Percentiles rank a stretch among this genome's conserved stretches.
phyloP scores from a whole-genome alignment of 2,113 vertebrate genomes.

The Hippolais icterina region DNA sequence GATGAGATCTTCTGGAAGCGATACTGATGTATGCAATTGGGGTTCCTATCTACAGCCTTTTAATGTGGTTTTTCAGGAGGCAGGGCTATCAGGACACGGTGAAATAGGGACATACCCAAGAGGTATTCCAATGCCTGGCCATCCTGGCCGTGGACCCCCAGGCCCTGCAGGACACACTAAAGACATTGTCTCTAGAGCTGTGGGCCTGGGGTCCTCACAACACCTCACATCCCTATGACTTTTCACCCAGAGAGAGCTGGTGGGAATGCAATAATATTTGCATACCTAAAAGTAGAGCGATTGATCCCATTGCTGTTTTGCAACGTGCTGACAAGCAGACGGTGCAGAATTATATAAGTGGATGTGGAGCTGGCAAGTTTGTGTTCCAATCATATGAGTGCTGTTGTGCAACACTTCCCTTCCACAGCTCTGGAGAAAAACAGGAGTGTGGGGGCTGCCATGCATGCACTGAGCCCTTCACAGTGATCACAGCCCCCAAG shows the following conservation, averaged over 20 bases:
- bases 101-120: background rate
- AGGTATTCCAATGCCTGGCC: background rate
- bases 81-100: background rate
- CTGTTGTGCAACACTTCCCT: constrained; percentile 23
- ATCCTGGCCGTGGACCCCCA: background rate
- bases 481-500: background rate
- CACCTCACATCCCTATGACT: background rate
- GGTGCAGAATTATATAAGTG: constrained; percentile 4
- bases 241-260: background rate
- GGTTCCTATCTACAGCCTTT: background rate
- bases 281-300: constrained; percentile 13
- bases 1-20: background rate
- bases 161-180: rapidly evolving
- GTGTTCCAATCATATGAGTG: background rate
- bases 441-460: background rate
- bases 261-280: background rate
- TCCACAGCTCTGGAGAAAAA: background rate
- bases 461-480: rapidly evolving
- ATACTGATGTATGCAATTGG: no score
- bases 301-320: constrained; percentile 33
- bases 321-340: constrained; percentile 7
- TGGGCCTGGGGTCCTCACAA: background rate
- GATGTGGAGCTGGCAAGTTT: background rate
- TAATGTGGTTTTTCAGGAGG: background rate
- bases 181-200: rapidly evolving